Evolutionary conservation across 2,888 invertebrate genomes (phyloP), one percentile per base, ranked within the genome.

Genomic region (Lasiommata megera): DNA sequence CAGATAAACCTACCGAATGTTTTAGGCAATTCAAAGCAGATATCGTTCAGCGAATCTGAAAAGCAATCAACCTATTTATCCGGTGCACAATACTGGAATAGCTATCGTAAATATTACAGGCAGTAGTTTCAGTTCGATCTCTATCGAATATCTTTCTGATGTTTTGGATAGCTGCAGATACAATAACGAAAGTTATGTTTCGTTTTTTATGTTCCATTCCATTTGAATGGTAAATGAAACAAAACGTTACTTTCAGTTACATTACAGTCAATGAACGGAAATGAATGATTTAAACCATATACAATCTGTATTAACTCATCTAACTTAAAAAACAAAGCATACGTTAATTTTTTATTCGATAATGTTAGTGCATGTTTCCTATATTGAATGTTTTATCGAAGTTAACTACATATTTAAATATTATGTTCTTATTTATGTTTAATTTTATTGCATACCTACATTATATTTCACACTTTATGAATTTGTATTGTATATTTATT

Each of bases 51-150:
- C 70, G 69, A 73, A 79, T 79, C 74, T 70, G 52, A 46, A 71
- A 71, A 62, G 74, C 74, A 79, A 77, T 80, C 79, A 76, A 65
- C 71, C 62, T 69, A 68, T 65, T 73, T 38, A 72, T 67, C 65
- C 65, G 69, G 70, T 74, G 47, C 59, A 55, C 54, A 51, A 56
- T 58, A 54, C 53, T 61, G 46, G 54, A 48, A 61, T 48, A 46
- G 53, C 38, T 56, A 58, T 56, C 52, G 53, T 61, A 58, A 54
- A 58, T 53, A 61, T 46, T 48, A 31, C 46, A 31, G 29, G 46
- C 31, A 46, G 46, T 31, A 31, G 46, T 44, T 44, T 29, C 14
- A 29, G 44, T 14, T 31, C 46, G 46, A 46, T 29, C 16, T 11
- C 31, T 46, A 46, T 46, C 46, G 3, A 6, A 29, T 46, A 14